Evolutionary conservation across 2,888 invertebrate genomes (phyloP), one percentile per base, ranked within the genome.

Genomic region (Apoda limacodes): DNA sequence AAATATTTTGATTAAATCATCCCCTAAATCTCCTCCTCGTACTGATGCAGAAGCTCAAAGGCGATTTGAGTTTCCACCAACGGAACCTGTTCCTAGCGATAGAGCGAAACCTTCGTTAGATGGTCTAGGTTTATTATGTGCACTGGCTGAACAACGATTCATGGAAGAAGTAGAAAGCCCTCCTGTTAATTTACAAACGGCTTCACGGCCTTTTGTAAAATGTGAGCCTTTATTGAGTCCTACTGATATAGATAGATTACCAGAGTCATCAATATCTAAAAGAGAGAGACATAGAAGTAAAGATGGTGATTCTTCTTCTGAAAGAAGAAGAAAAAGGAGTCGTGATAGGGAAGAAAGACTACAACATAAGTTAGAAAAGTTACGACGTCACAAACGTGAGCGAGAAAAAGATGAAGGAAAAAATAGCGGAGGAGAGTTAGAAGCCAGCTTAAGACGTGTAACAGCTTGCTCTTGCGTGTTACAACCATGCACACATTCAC

Each of bases 131-230:
- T 62, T 94, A 17, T 65, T 94, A 13, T 93, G 93, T 60, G 92
- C 92, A 5, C 70, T 93, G 35, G 94, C 93, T 0, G 93, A 93
- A 54, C 92, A 93, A 54, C 83, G 92, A 43, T 88, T 92, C 40
- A 85, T 88, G 74, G 91, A 92, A 52, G 92, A 92, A 60, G 89
- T 84, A 2, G 81, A 80, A 24, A 62, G 54, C 25, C 66, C 74
- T 25, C 48, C 61, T 14, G 45, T 45, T 19, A 52, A 28, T 34
- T 37, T 46, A 10, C 42, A 59, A 9, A 45, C 53, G 21, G 43
- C 64, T 14, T 69, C 66, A 40, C 60, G 60, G 42, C 62, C 68
- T 5, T 72, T 66, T 35, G 69, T 76, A 22, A 76, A 74, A 48
- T 67, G 61, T 28, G 75, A 76, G 39, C 59, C 62, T 3, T 42